Evolutionary conservation across 2,113 vertebrate genomes (phyloP), one percentile per base, ranked within the genome.

Genomic region (Cervus canadensis): DNA sequence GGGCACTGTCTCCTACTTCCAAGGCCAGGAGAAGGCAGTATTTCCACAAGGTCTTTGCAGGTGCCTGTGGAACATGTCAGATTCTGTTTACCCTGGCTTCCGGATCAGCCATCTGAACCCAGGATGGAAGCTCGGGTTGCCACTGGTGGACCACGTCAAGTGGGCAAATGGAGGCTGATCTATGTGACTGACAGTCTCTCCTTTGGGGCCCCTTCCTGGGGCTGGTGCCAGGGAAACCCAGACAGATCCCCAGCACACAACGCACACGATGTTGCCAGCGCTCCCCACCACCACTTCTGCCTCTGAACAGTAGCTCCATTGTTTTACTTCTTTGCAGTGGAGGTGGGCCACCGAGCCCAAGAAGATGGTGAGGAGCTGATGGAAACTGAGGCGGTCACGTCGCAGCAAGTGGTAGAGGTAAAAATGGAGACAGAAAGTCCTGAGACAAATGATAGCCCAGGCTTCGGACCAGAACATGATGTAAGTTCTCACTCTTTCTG

Each of bases 271-370:
- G n/a, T 13, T 7, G 12, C 28, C 30, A 0, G 28, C 6, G 0
- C 8, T 25, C 1, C 71, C 3, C 2, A 62, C 28, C 28, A 15
- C 28, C 60, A 28, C 0, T 6, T 8, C 16, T 9, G 1, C 9
- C 36, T 12, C 76, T 0, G 3, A 7, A 12, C 2, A 2, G 25
- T 5, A 0, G 7, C 8, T 2, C 0, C 3, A 56, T 1, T 1
- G 7, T 19, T 93, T 89, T 10, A 10, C 74, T 71, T 81, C 4
- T 17, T 21, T 84, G 76, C 81, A 96, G 96, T 1, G 14, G 43
- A 57, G 56, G 40, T 6, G 3, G 86, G 17, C 19, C 7, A 0
- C 0, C 0, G 36, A 36, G 36, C 36, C 36, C 36, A 36, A 36
- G 36, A 36, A 36, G 36, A 36, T 36, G 36, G 36, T 36, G 36